Evolutionary conservation across 2,113 vertebrate genomes (phyloP).

Genomic region (Columbina picui): DNA sequence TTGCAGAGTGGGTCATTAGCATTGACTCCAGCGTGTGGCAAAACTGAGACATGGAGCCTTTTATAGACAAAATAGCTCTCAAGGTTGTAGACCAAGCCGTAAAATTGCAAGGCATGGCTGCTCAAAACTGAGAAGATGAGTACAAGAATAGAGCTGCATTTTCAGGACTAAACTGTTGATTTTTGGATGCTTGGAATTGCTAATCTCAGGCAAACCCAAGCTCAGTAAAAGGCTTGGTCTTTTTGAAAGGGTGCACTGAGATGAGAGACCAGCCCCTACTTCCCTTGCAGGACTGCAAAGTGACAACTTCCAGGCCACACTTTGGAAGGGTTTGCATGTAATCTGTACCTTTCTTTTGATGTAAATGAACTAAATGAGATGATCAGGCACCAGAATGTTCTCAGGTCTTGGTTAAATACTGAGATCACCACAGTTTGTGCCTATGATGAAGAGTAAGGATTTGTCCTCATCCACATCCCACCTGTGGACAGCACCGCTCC

Average conservation of each 20-base stretch:
- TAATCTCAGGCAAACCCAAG: not conserved
- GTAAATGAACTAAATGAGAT: not conserved
- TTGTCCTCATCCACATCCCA: not conserved
- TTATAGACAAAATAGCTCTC: not conserved
- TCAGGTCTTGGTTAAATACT: not conserved
- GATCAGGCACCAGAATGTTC: not conserved
- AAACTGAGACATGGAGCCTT: not conserved
- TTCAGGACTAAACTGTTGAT: not conserved
- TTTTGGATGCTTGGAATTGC: not conserved
- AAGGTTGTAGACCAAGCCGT: not conserved
- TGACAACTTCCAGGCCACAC: not conserved
- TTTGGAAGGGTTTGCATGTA: not conserved
- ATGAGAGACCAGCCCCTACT: not conserved
- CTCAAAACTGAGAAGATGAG: not conserved
- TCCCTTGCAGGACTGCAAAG: not conserved
- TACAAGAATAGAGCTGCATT: not conserved
- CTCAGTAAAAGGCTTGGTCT: not conserved
- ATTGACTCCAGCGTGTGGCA: not conserved
- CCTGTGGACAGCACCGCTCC: not conserved
- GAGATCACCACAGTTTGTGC: not conserved
- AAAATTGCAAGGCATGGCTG: not conserved
- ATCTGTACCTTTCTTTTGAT: not conserved
- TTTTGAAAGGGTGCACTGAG: not conserved
- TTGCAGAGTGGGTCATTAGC: not conserved
- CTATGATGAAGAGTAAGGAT: not conserved